Conservation (phyloP, 2,888 invertebrate genomes). For the Hyppa rectilinea region DNA sequence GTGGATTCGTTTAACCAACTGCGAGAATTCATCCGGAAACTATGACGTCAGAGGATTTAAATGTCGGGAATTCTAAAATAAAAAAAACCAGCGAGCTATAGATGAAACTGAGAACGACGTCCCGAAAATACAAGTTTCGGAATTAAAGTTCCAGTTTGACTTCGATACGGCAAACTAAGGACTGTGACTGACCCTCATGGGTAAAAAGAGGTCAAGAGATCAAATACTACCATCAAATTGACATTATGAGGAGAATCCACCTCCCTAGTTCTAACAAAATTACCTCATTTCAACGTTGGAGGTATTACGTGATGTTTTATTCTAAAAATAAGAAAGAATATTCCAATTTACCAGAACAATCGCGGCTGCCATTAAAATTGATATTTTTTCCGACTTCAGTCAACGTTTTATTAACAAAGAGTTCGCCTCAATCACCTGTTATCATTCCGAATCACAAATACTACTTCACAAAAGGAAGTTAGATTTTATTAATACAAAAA, state of each 20-base stretch:
- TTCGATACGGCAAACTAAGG: conserved; percentile 13
- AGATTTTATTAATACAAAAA: conserved; percentile 56
- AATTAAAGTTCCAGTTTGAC: conserved; percentile 35
- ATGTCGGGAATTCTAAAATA: conserved; percentile 35
- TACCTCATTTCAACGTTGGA: conserved; percentile 19
- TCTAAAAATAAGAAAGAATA: conserved; percentile 16
- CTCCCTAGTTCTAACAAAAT: conserved; percentile 13
- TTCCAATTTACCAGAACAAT: conserved; percentile 45
- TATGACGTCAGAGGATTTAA: conserved; percentile 45
- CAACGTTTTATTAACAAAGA: conserved; percentile 40
- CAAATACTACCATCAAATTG: conserved; percentile 33
- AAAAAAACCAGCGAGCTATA: conserved; percentile 22
- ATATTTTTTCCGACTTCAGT: conserved; percentile 29
- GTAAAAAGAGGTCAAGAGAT: conserved; percentile 37
- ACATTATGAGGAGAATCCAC: conserved; percentile 2
- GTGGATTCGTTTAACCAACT: conserved; percentile 41
- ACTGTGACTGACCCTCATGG: conserved; percentile 3
- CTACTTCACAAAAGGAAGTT: conserved; percentile 38
- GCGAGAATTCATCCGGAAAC: conserved; percentile 33
- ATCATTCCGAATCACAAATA: conserved; percentile 62
- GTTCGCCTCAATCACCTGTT: conserved; percentile 51
- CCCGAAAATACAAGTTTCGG: conserved; percentile 17
- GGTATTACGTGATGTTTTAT: background rate
- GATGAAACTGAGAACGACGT: conserved; percentile 15
- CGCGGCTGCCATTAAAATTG: conserved; percentile 27